Evolutionary conservation across 37 sponge, comb jelly and placozoan species (phyloP), one percentile per base, ranked within the genome.

Genomic region (Ephydatia muelleri): DNA sequence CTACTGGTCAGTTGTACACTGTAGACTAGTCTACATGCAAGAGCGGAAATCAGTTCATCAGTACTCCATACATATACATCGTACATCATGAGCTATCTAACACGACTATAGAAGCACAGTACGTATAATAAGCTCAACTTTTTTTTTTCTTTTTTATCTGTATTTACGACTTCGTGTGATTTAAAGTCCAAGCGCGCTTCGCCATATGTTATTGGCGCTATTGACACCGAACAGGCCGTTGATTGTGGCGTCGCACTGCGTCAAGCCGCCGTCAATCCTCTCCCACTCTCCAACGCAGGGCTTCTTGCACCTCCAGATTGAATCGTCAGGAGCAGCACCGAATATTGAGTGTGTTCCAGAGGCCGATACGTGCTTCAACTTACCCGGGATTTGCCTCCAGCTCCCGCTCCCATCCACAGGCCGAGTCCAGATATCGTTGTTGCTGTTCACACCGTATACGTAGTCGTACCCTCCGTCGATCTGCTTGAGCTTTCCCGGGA

Each of bases 391-490:
- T 4, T 49, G 77, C 22, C 82, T 64, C 87, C 87, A 87, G 29
- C 33, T n/a, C 2, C 82, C 82, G 69, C 43, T 65, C 32, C 76
- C 86, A 40, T 85, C 79, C 39, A 85, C 68, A 13, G 78, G 78
- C 22, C 13, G 37, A 12, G 65, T 14, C 14, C 38, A 83, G 37
- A 83, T 83, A 22, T 67, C 38, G 43, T 89, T 85, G 27, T 28
- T 26, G 38, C 69, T 68, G 66, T 80, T 84, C 8, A 89, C 85
- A 3, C 85, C 90, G 70, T 85, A 89, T 26, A 84, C 81, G 75
- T 75, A 74, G 31, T 74, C 38, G 1, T 89, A 43, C 39, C 90
- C 90, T 40, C 75, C 90, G 76, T 89, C 90, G 47, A 84, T 65
- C 30, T 89, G 85, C 57, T 84, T 84, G 2, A 89, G 85, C 39